phyloP scores from a whole-genome alignment of 2,888 invertebrate species.

The Tetheella fluctuosa region DNA sequence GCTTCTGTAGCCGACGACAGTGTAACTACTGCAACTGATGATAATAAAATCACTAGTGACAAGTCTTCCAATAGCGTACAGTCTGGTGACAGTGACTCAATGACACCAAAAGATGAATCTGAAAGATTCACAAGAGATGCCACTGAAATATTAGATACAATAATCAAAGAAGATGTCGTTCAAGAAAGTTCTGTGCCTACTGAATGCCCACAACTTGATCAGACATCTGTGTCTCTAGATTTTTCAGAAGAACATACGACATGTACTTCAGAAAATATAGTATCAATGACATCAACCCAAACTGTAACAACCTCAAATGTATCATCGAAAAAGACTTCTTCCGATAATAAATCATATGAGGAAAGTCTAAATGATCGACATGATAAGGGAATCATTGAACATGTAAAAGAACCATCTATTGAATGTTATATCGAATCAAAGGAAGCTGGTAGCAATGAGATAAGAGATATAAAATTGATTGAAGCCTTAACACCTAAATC shows the following conservation, averaged over 20 bases:
- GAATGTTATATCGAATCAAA: not conserved
- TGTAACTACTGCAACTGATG: conserved; percentile 23
- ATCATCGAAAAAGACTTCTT: not conserved
- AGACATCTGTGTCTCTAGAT: not conserved
- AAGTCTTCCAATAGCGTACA: conserved; percentile 50
- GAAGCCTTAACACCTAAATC: not conserved
- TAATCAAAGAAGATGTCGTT: not conserved
- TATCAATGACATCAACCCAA: not conserved
- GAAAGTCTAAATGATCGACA: not conserved
- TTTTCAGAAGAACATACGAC: not conserved
- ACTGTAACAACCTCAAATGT: not conserved
- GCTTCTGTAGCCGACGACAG: conserved; percentile 33
- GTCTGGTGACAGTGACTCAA: not conserved
- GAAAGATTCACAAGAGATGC: not conserved
- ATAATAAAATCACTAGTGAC: conserved; percentile 54
- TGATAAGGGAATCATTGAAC: not conserved
- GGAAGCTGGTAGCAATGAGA: not conserved
- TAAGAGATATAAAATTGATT: not conserved
- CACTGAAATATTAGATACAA: not conserved
- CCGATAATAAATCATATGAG: not conserved
- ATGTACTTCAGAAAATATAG: not conserved
- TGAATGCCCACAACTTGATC: not conserved
- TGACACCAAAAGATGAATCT: not conserved
- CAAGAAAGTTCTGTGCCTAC: not conserved
- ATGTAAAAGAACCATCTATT: not conserved